Evolutionary conservation across 2,888 invertebrate species (phyloP).

Genomic region (Bombylius discolor): DNA sequence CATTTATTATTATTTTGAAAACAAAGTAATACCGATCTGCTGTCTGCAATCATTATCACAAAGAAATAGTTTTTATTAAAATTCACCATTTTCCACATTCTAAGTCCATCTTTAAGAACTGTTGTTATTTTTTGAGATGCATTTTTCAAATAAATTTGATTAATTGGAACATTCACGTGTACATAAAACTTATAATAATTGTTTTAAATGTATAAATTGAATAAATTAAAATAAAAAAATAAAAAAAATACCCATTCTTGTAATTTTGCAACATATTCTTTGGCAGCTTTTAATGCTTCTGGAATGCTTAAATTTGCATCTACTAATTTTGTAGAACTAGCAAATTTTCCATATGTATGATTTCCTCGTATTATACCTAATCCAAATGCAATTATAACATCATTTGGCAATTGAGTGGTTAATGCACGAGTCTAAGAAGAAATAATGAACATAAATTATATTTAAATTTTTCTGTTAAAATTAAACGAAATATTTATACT

Average conservation of each 20-base stretch:
- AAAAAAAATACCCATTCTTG: slow-evolving; percentile 5
- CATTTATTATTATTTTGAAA: slow-evolving; percentile 6
- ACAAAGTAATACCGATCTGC: slow-evolving; percentile 9
- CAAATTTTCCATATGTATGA: slow-evolving; percentile 39
- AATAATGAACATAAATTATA: too few relatives aligned
- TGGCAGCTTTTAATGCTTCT: slow-evolving; percentile 34
- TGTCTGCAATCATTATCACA: slow-evolving; percentile 12
- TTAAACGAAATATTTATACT: slow-evolving; percentile 2
- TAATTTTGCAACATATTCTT: background rate
- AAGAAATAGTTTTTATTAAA: slow-evolving; percentile 10
- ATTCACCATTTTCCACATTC: slow-evolving; percentile 10
- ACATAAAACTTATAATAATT: slow-evolving; percentile 8
- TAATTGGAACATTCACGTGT: slow-evolving; percentile 5
- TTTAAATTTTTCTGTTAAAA: too few relatives aligned
- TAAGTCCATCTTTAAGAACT: slow-evolving; percentile 8
- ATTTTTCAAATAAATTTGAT: background rate
- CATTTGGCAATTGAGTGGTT: slow-evolving; percentile 19
- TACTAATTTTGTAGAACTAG: slow-evolving; percentile 30
- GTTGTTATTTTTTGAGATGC: slow-evolving; percentile 4
- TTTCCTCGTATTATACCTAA: slow-evolving; percentile 47
- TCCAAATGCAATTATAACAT: slow-evolving; percentile 39
- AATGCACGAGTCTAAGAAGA: slow-evolving; percentile 1
- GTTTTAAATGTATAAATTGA: too few relatives aligned
- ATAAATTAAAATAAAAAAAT: background rate
- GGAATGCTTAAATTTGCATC: slow-evolving; percentile 42